Conservation (phyloP, 2,113 vertebrate species). For the Gnathonemus echidnorhynchus region DNA sequence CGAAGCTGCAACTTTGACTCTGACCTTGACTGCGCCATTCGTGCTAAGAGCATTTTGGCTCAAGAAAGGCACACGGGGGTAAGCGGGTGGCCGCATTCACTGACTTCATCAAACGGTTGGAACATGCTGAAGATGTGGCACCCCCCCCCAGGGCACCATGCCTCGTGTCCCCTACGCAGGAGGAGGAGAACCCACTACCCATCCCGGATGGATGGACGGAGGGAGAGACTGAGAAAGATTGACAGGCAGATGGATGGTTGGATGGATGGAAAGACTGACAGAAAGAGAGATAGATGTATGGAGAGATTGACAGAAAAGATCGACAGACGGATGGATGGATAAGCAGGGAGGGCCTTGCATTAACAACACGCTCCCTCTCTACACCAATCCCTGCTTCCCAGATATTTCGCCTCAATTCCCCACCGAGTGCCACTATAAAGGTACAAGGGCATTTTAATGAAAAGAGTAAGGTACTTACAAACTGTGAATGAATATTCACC, state of each 20-base stretch:
- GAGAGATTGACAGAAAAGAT: no score
- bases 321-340: not conserved
- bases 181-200: not conserved
- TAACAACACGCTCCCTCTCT: not conserved
- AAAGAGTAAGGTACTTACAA: conserved; percentile 49
- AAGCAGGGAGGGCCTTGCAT: not conserved
- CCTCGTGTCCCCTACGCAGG: not conserved
- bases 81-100: not conserved
- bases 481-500: conserved; percentile 50
- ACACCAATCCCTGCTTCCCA: conserved; percentile 40
- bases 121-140: not conserved
- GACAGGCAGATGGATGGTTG: not conserved
- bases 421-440: conserved; percentile 32
- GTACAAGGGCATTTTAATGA: conserved; percentile 40
- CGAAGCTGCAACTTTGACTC: not conserved
- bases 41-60: not conserved
- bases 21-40: not conserved
- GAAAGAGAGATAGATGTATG: no score
- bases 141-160: not conserved
- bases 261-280: no score
- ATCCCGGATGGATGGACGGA: not conserved
- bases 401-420: conserved; percentile 41
- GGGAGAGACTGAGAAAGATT: not conserved
- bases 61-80: not conserved
- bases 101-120: not conserved